Base-by-base conservation (phyloP, 2,113 vertebrate species). In the Motacilla tschutschensis region DNA sequence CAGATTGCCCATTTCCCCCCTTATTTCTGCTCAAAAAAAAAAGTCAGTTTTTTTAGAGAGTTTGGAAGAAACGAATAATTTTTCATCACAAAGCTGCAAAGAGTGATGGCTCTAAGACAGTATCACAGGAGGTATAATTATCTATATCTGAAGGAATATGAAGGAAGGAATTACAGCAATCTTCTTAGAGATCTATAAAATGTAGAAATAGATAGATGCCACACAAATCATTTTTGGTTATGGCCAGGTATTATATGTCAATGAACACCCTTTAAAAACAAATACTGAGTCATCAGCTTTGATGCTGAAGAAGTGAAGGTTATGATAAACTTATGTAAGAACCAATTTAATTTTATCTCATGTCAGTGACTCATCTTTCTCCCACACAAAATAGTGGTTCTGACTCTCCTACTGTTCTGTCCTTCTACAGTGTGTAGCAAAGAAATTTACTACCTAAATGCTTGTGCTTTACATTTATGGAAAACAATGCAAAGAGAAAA, bases 281-380 rank as follows among this genome's bases (percentile, higher is more conserved):
- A 88, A 86, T 63, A 92, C 6, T 89, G 85, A 92, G 43, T 83
- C 77, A 92, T 59, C 71, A 80, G 9, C 51, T 89, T 65, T 69
- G 60, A 51, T 85, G 54, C 8, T 60, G 53, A 72, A 90, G 41
- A 92, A 84, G 26, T 78, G 29, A 78, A 81, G 58, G 28, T 70
- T 92, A 22, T 88, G 54, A 54, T 69, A 60, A 86, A 77, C 16
- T 84, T 92, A 82, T 66, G 8, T 76, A 92, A 85, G 87, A 87
- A 54, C 35, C 53, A 79, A 67, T 77, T 65, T 74, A 40, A 72
- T 62, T 91, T 87, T 84, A 84, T 80, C 53, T 85, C 17, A 74
- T 63, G 50, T 19, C 28, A 77, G 63, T 93, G 91, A 90, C 78
- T 95, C 84, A 93, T 35, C 43, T 71, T 81, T 80, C 75, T 81